A percentile compares a stretch with the other conserved stretches of the same genome.
These are phyloP conservation scores for Chaetodon trifascialis DNA, from an alignment of 2,113 vertebrate species.

Conservation along the genomic window DNA sequence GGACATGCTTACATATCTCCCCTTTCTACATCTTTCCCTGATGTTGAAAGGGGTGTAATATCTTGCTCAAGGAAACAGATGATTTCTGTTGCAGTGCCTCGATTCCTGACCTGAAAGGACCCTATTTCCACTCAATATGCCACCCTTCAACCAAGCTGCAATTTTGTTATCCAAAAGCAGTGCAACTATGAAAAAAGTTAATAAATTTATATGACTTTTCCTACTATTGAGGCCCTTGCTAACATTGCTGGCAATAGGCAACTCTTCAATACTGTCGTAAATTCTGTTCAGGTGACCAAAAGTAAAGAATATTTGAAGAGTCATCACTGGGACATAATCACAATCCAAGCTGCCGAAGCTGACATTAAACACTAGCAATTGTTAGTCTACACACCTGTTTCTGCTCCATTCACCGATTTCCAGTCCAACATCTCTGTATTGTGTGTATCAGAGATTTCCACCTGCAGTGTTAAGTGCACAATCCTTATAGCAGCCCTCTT, in stretches of 20 bases:
- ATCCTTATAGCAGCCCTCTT: background rate
- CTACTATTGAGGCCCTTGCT: background rate
- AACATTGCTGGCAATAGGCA: background rate
- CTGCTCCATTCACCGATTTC: background rate
- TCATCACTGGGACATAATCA: background rate
- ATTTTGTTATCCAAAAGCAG: background rate
- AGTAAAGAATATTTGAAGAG: background rate
- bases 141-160: background rate
- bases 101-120: slow-evolving; percentile 1
- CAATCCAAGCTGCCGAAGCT: background rate
- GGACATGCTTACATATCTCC: background rate
- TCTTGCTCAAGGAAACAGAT: slow-evolving; percentile 3
- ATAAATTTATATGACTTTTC: background rate
- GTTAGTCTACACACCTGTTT: background rate
- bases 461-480: background rate
- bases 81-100: slow-evolving; percentile 3
- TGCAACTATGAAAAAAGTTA: background rate
- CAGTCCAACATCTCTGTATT: background rate
- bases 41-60: background rate
- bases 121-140: background rate
- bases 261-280: no score
- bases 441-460: background rate
- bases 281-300: background rate
- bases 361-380: background rate
- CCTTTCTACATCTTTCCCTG: background rate